A percentile compares a stretch with the other conserved stretches of the same genome.
Conservation (phyloP, 2,888 invertebrate genomes). For the Heliconius hortense region DNA sequence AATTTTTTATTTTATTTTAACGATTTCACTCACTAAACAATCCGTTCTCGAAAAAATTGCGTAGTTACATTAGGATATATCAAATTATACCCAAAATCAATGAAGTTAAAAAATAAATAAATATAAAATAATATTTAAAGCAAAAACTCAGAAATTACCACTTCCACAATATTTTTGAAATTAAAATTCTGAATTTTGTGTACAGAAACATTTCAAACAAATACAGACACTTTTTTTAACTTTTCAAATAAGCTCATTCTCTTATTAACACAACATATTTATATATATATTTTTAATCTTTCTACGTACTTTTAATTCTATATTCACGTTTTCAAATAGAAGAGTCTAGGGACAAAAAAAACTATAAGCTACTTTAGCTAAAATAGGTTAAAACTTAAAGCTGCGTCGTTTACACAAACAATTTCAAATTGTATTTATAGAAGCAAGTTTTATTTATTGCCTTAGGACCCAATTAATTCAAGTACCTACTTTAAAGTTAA, state of each 20-base stretch:
- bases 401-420: conserved; percentile 1
- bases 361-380: conserved; percentile 2
- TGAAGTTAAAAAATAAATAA: not conserved
- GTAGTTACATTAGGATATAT: not conserved
- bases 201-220: too few species aligned
- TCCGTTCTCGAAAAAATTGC: not conserved
- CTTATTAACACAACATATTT: not conserved
- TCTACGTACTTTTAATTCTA: not conserved
- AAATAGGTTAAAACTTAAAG: conserved; percentile 13
- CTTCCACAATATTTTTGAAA: too few species aligned
- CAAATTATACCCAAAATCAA: not conserved
- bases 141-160: too few species aligned
- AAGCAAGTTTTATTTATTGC: conserved; percentile 31
- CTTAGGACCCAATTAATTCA: conserved; percentile 37
- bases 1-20: not conserved
- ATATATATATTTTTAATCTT: not conserved
- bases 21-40: too few species aligned
- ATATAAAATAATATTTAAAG: not conserved
- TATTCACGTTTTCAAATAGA: not conserved
- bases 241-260: not conserved
- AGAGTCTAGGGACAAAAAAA: not conserved
- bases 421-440: conserved; percentile 3
- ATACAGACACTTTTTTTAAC: too few species aligned
- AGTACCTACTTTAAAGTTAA: conserved; percentile 28
- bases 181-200: too few species aligned